A percentile compares a stretch with the other conserved stretches of the same genome.
These are phyloP conservation scores for Hoplodrina blanda DNA, from an alignment of 2,888 invertebrate species.

Conservation along the genomic window DNA sequence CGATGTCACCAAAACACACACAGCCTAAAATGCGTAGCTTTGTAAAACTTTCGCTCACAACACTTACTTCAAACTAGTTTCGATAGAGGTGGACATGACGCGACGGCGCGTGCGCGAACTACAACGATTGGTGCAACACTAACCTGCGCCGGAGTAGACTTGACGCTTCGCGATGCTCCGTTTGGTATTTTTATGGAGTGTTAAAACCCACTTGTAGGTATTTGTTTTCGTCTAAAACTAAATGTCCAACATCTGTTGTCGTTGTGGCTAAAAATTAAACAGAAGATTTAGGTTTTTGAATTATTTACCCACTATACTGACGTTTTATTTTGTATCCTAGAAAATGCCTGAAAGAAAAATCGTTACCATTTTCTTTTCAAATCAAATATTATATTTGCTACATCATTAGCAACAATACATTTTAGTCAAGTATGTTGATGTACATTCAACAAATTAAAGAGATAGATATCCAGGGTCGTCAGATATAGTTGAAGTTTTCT, in stretches of 20 bases:
- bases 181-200: conserved; percentile 25
- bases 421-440: too few species aligned
- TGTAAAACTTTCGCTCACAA: conserved; percentile 76
- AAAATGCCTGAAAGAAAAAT: too few species aligned
- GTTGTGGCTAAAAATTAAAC: background rate
- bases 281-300: too few species aligned
- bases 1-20: conserved; percentile 59
- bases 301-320: too few species aligned
- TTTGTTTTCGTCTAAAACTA: conserved; percentile 7
- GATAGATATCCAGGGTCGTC: too few species aligned
- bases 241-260: conserved; percentile 2
- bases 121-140: conserved; percentile 63
- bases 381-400: too few species aligned
- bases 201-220: conserved; percentile 9
- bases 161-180: conserved; percentile 47
- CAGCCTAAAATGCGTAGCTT: conserved; percentile 50
- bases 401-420: too few species aligned
- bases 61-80: conserved; percentile 86
- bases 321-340: background rate
- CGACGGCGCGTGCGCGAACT: conserved; percentile 54
- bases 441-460: too few species aligned
- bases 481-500: too few species aligned
- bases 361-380: too few species aligned
- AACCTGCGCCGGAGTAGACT: conserved; percentile 47
- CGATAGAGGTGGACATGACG: conserved; percentile 83